These are phyloP conservation scores for Cinara cedri DNA, from an alignment of 2,888 invertebrate genomes.

Conservation along the genomic window DNA sequence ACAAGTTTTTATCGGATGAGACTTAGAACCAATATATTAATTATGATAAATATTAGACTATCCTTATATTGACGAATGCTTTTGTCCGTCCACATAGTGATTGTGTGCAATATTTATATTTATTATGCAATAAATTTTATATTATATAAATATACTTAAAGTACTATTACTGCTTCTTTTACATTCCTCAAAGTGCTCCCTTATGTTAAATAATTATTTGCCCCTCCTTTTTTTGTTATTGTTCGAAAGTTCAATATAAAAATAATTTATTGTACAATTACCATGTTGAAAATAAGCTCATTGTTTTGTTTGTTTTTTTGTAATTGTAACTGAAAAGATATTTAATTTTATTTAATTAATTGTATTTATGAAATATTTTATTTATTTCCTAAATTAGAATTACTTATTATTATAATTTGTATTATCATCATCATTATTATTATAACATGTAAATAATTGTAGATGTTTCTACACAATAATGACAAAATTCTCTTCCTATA, in stretches of 20 bases:
- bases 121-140: slow-evolving; percentile 44
- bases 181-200: slow-evolving; percentile 42
- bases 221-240: slow-evolving; percentile 24
- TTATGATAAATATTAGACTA: slow-evolving; percentile 42
- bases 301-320: slow-evolving; percentile 56
- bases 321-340: slow-evolving; percentile 32
- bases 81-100: slow-evolving; percentile 54
- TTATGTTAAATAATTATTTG: slow-evolving; percentile 27
- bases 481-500: slow-evolving; percentile 48
- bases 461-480: slow-evolving; percentile 52
- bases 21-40: slow-evolving; percentile 5
- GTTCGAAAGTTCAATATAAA: slow-evolving; percentile 20
- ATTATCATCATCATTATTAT: slow-evolving; percentile 36
- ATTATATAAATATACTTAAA: slow-evolving; percentile 21
- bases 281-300: slow-evolving; percentile 53
- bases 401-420: slow-evolving; percentile 8
- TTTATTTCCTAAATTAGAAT: slow-evolving; percentile 36
- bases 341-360: slow-evolving; percentile 40
- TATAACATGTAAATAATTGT: slow-evolving; percentile 47
- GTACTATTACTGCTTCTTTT: slow-evolving; percentile 51
- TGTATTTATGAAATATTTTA: slow-evolving; percentile 37
- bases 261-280: slow-evolving; percentile 46
- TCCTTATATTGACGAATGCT: slow-evolving; percentile 40
- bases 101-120: slow-evolving; percentile 55
- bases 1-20: slow-evolving; percentile 33